phyloP scores from a whole-genome alignment of 2,113 vertebrate species.

The Rhynchopsitta pachyrhyncha region DNA sequence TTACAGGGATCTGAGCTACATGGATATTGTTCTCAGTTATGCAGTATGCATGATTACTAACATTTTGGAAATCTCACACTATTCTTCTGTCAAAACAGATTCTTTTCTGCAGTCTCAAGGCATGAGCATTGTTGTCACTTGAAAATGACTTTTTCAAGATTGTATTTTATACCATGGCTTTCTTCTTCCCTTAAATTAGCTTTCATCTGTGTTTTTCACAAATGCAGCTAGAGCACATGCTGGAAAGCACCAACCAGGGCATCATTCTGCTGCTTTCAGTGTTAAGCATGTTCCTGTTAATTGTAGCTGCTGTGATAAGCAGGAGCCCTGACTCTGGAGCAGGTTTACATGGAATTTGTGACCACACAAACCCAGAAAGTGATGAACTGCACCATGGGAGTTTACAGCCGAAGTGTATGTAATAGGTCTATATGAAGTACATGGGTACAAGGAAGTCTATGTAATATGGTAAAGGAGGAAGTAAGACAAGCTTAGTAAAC shows the following conservation, averaged over 20 bases:
- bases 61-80: neutral
- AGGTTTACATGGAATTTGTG: neutral
- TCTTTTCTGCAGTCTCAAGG: conserved; percentile 24
- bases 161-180: neutral
- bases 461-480: neutral
- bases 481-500: neutral
- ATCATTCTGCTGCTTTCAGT: neutral
- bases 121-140: neutral
- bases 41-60: conserved; percentile 5
- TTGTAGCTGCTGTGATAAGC: neutral
- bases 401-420: neutral
- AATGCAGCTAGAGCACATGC: neutral
- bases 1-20: neutral
- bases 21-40: neutral
- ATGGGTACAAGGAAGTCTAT: neutral
- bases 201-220: neutral
- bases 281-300: neutral
- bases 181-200: neutral
- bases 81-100: neutral
- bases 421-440: neutral
- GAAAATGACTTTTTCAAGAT: neutral
- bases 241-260: neutral
- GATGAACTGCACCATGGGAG: neutral
- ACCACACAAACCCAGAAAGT: neutral
- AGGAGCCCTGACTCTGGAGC: neutral